Evolutionary conservation across 1,140 invertebrate genomes (phyloP), one percentile per base, ranked within the genome.

Genomic region (Portunus trituberculatus): DNA sequence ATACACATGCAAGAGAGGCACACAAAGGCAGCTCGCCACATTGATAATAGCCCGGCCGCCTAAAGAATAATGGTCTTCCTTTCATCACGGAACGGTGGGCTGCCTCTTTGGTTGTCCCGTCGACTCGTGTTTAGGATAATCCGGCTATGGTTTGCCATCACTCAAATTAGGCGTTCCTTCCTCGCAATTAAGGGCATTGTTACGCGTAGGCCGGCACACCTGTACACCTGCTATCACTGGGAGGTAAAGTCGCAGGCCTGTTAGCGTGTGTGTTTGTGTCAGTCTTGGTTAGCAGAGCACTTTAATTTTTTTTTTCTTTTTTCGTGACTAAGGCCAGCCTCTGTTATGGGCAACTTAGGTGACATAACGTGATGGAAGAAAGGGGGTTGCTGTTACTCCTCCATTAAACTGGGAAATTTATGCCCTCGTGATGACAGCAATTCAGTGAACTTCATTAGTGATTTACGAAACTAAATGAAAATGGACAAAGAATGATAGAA

Each of bases 161-260:
- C 67, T 76, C 67, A 76, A 76, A 76, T 76, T 25, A 76, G 67
- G 20, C 67, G 67, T n/a, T n/a, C 52, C 52, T n/a, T 76, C 67
- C 67, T n/a, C 67, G 67, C 67, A 76, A 76, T 76, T 76, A 76
- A 76, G 67, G 67, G 67, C 67, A 76, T 76, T 76, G 67, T 76
- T 76, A 76, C 20, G 67, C 67, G 67, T n/a, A n/a, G n/a, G 67
- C n/a, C 67, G n/a, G 6, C 16, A 76, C 67, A 76, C 67, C 67
- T 76, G 67, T 25, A 25, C 67, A 76, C 67, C 25, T 76, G 52
- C 52, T 10, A n/a, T n/a, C n/a, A 76, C 20, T 76, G 25, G 67
- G 67, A 76, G 67, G 67, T 76, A 76, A n/a, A 25, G 67, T 76
- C 67, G 67, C n/a, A 25, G 8, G 67, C 67, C 67, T 76, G 67